These are phyloP conservation scores for Chamaetylas fuelleborni DNA, from an alignment of 2,113 vertebrate species.

Conservation along the genomic window DNA sequence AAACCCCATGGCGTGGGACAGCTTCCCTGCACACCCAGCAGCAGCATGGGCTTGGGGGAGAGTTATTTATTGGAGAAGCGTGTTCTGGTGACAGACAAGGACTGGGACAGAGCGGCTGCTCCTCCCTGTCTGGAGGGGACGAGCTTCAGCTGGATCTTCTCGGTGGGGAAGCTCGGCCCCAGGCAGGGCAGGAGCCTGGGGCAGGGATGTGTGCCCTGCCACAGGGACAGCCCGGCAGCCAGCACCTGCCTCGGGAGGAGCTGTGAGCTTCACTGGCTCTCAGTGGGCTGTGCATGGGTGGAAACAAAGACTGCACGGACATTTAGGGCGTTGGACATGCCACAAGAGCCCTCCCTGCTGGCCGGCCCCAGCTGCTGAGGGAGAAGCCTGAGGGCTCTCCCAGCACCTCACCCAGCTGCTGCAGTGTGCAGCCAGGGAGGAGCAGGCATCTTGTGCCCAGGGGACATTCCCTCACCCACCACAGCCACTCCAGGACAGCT, in stretches of 20 bases:
- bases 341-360: accelerated
- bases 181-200: accelerated
- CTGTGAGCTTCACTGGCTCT: neutral
- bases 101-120: neutral
- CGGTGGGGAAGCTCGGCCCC: accelerated
- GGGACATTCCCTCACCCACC: neutral
- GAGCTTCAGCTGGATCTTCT: neutral
- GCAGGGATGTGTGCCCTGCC: neutral
- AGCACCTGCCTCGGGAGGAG: neutral
- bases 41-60: neutral
- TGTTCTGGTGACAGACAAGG: constrained; percentile 11
- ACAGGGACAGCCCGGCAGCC: neutral
- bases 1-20: neutral
- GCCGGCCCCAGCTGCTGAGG: neutral
- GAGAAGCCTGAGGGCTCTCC: neutral
- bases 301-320: neutral
- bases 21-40: neutral
- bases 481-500: neutral
- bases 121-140: accelerated
- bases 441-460: accelerated
- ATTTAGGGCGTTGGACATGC: neutral
- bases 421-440: neutral
- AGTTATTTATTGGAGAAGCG: constrained; percentile 65
- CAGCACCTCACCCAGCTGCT: accelerated
- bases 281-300: neutral